Conservation (phyloP, 2,113 vertebrate genomes). For the Daphoenositta chrysoptera region DNA sequence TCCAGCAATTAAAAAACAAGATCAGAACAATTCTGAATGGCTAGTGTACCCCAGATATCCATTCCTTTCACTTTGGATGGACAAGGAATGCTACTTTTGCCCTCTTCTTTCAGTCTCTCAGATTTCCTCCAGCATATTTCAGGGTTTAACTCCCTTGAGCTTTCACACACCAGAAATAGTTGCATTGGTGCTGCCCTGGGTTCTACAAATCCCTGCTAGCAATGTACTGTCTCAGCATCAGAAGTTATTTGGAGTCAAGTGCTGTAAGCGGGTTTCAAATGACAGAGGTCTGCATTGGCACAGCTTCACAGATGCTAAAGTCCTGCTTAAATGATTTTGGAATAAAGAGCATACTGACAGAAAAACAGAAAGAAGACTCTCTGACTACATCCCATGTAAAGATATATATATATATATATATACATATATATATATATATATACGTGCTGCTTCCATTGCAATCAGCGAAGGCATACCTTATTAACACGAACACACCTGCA, state of each 20-base stretch:
- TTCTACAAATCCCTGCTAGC: slow-evolving; percentile 12
- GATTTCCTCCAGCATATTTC: not conserved
- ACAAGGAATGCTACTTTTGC: not conserved
- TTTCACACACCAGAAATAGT: slow-evolving; percentile 6
- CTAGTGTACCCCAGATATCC: not conserved
- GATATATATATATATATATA: no score
- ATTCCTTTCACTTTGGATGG: not conserved
- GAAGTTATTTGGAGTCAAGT: not conserved
- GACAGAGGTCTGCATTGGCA: not conserved
- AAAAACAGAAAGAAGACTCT: not conserved
- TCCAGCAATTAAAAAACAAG: not conserved
- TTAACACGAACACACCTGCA: not conserved
- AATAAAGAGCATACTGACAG: not conserved
- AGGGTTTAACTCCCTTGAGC: not conserved
- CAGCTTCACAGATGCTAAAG: not conserved
- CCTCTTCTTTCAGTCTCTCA: not conserved
- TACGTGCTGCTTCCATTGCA: not conserved
- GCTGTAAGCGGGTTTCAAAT: not conserved
- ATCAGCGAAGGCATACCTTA: not conserved
- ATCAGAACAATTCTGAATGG: not conserved
- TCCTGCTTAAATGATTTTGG: not conserved
- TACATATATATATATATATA: not conserved
- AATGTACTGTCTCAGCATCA: not conserved
- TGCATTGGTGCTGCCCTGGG: not conserved
- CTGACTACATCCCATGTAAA: not conserved